Percentiles rank a stretch among this genome's conserved stretches.
phyloP scores from a whole-genome alignment of 1,140 invertebrate species.

The Tetramorium alpestre region DNA sequence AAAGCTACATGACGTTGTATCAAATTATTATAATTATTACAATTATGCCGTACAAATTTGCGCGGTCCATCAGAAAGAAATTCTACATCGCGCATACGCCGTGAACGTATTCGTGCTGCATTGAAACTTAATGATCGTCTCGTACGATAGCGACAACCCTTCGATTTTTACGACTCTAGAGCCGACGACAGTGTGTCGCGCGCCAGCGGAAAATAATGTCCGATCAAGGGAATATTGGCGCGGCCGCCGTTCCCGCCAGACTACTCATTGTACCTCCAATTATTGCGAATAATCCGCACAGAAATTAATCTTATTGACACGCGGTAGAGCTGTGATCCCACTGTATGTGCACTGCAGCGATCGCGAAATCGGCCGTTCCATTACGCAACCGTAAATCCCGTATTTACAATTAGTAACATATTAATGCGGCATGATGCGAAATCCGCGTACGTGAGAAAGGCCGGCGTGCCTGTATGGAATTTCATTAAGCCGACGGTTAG shows the following conservation, averaged over 20 bases:
- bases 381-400: conserved; percentile 68
- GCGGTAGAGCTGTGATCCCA: conserved; percentile 66
- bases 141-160: background rate
- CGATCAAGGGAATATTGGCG: conserved; percentile 25
- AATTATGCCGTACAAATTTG: background rate
- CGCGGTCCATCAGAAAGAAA: background rate
- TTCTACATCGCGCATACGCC: too few species aligned
- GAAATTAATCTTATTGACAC: conserved; percentile 75
- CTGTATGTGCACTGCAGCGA: conserved; percentile 62
- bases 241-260: conserved; percentile 10
- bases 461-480: conserved; percentile 71
- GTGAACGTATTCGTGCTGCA: background rate
- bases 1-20: background rate
- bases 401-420: conserved; percentile 76
- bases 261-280: conserved; percentile 62
- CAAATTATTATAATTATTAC: background rate
- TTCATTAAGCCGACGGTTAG: conserved; percentile 76
- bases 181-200: background rate
- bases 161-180: background rate
- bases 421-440: conserved; percentile 74
- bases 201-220: background rate
- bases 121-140: background rate
- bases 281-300: conserved; percentile 71
- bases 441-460: conserved; percentile 63
- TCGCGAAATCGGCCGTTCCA: conserved; percentile 67